Base-by-base conservation (phyloP, 2,797 vertebrate genomes). In the Silurus aristotelis region DNA sequence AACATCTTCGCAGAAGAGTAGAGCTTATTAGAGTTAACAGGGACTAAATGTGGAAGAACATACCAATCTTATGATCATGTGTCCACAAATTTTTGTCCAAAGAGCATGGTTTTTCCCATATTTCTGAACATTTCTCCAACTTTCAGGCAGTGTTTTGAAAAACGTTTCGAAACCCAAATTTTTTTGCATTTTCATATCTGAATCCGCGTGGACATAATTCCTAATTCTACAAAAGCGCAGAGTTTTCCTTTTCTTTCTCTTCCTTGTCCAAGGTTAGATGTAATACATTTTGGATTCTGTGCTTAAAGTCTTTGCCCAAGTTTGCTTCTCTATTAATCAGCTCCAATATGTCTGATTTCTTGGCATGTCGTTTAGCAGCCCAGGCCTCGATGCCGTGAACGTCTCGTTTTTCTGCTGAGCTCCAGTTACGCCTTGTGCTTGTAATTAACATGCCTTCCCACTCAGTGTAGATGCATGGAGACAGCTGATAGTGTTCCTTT, bases 261-360 rank as follows among this genome's bases (percentile, higher is more conserved):
- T 72, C n/a, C 76, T 58, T 46, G 61, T 85, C 85, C 82, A 87
- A 92, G 89, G 89, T 82, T 84, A 89, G 87, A 90, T 88, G 90
- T 89, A 91, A 92, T 88, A 83, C 85, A 91, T 80, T 90, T 90
- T 92, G 90, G 88, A 93, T 90, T 88, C 84, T 90, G 90, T 88
- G 90, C 91, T 91, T 87, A 90, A 89, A 91, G 87, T 87, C 85
- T 92, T 90, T 94, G 89, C 89, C 87, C 81, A 66, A 75, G 85
- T 89, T 91, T 91, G 91, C 86, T 90, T 90, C 83, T 91, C 89
- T 91, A 92, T 92, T 92, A 94, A 92, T 93, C 92, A 92, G 84
- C 87, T 84, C 85, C 77, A 71, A 90, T 90, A 90, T 85, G 87
- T 93, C 89, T 91, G 89, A 91, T 93, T 94, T 93, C 87, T 93